These are phyloP conservation scores for Mythimna pallens DNA, from an alignment of 2,888 invertebrate species.

Conservation along the genomic window DNA sequence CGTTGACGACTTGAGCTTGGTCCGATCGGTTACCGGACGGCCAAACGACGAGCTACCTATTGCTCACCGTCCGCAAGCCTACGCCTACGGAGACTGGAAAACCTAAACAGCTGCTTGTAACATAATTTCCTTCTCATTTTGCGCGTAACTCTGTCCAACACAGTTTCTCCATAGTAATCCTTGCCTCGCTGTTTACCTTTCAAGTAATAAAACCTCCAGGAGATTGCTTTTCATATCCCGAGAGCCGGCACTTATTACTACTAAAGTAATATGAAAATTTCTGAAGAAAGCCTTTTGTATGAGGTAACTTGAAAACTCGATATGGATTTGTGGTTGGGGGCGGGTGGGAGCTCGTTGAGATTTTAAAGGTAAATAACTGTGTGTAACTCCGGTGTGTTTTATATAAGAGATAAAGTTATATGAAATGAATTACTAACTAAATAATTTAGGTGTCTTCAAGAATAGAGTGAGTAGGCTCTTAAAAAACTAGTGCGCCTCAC, in stretches of 20 bases:
- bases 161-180: constrained; percentile 34
- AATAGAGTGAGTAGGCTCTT: too few species aligned
- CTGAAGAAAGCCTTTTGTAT: constrained; percentile 78
- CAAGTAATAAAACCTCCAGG: constrained; percentile 63
- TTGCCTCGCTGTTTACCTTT: constrained; percentile 53
- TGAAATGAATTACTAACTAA: too few species aligned
- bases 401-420: too few species aligned
- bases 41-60: too few species aligned
- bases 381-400: too few species aligned
- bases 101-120: too few species aligned
- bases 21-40: too few species aligned
- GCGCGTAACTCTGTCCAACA: constrained; percentile 5
- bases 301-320: constrained; percentile 72
- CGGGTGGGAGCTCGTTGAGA: constrained; percentile 55
- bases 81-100: too few species aligned
- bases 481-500: too few species aligned
- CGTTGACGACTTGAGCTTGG: too few species aligned
- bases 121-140: constrained; percentile 11
- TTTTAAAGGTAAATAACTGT: neutral
- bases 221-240: constrained; percentile 64
- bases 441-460: too few species aligned
- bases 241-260: constrained; percentile 71
- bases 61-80: too few species aligned
- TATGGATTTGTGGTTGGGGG: constrained; percentile 58
- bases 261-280: constrained; percentile 82